These are phyloP conservation scores for Garra rufa DNA, from an alignment of 2,113 vertebrate genomes.

Conservation along the genomic window DNA sequence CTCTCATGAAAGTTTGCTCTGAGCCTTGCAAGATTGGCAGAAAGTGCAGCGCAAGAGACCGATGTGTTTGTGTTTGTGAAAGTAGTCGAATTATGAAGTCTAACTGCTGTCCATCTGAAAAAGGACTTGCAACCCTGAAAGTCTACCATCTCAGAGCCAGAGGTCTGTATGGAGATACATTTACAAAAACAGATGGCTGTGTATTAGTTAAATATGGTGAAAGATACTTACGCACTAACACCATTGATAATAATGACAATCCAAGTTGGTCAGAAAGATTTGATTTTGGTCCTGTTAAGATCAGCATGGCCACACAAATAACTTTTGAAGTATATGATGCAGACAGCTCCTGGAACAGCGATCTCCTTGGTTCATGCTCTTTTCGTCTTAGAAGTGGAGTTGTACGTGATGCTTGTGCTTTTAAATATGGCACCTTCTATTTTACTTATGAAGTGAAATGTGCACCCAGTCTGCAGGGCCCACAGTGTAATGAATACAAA, in stretches of 20 bases:
- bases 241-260: slow-evolving; percentile 66
- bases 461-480: no score
- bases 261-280: slow-evolving; percentile 65
- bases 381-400: not conserved
- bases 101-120: slow-evolving; percentile 75
- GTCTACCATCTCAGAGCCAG: slow-evolving; percentile 62
- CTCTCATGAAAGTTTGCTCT: slow-evolving; percentile 70
- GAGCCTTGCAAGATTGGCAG: slow-evolving; percentile 62
- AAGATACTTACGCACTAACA: slow-evolving; percentile 13
- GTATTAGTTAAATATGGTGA: slow-evolving; percentile 64
- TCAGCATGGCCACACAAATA: slow-evolving; percentile 56
- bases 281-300: slow-evolving; percentile 62
- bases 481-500: no score
- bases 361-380: slow-evolving; percentile 71
- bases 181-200: slow-evolving; percentile 62
- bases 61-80: slow-evolving; percentile 75
- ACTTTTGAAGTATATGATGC: slow-evolving; percentile 74
- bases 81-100: slow-evolving; percentile 40
- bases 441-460: no score
- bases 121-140: slow-evolving; percentile 70
- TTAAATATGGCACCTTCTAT: no score
- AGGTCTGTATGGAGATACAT: slow-evolving; percentile 65
- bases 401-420: no score
- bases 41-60: slow-evolving; percentile 52
- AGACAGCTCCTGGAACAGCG: slow-evolving; percentile 66